Evolutionary conservation across 2,113 vertebrate species (phyloP).

Genomic region (Mastomys coucha): DNA sequence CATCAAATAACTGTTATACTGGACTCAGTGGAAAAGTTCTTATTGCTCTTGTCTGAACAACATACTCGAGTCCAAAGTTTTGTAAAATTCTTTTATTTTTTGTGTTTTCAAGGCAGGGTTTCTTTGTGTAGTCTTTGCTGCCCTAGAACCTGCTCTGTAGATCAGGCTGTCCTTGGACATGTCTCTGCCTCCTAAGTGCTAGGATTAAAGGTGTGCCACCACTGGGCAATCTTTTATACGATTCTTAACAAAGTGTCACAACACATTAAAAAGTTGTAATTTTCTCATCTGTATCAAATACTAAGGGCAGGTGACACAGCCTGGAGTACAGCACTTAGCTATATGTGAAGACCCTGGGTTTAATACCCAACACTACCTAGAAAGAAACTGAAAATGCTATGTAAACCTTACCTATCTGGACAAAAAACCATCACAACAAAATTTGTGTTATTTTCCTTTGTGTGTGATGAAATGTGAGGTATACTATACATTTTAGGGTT

Average conservation of each 20-base stretch:
- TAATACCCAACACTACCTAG: not conserved
- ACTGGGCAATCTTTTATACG: not conserved
- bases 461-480: slow-evolving; percentile 4
- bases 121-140: not conserved
- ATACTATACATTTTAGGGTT: slow-evolving; percentile 2
- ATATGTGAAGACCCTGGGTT: not conserved
- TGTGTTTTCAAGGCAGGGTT: not conserved
- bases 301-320: not conserved
- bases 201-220: not conserved
- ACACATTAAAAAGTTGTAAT: slow-evolving; percentile 5
- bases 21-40: slow-evolving; percentile 3
- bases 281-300: slow-evolving; percentile 58
- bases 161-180: not conserved
- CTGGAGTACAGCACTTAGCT: not conserved
- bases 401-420: slow-evolving; percentile 44
- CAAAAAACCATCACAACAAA: slow-evolving; percentile 32
- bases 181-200: not conserved
- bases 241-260: slow-evolving; percentile 21
- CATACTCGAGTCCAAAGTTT: slow-evolving; percentile 18
- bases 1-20: slow-evolving; percentile 11
- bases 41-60: slow-evolving; percentile 12
- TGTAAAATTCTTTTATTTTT: not conserved
- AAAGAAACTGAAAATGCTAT: not conserved
- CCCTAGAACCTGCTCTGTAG: not conserved
- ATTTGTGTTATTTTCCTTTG: slow-evolving; percentile 26